Conservation (phyloP, 2,797 vertebrate genomes). For the Linurgus olivaceus region DNA sequence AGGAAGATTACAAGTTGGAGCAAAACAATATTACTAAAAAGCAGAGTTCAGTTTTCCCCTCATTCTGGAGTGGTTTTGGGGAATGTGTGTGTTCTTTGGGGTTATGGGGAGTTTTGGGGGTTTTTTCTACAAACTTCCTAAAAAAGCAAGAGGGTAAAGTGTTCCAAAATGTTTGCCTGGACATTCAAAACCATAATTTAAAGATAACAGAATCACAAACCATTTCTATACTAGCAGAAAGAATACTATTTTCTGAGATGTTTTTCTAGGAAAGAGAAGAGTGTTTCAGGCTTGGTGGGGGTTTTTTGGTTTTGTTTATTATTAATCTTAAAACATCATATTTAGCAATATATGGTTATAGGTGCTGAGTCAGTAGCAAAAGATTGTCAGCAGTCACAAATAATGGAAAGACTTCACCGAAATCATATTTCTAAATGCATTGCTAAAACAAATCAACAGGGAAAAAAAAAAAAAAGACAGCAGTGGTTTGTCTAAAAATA, state of each 20-base stretch:
- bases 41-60: neutral
- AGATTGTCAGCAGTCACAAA: neutral
- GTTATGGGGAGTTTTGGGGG: neutral
- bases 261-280: neutral
- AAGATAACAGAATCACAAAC: neutral
- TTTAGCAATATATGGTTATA: neutral
- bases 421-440: neutral
- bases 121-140: neutral
- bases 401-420: neutral
- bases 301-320: neutral
- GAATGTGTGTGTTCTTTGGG: neutral
- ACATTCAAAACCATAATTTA: neutral
- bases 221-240: neutral
- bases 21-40: neutral
- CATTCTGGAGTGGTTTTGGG: neutral
- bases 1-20: neutral
- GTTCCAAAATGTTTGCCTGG: neutral
- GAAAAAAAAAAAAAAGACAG: neutral
- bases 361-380: neutral
- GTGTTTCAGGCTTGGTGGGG: neutral
- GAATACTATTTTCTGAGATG: neutral
- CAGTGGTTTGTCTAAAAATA: conserved; percentile 35
- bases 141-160: neutral
- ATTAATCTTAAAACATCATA: neutral
- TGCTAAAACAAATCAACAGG: neutral